These are phyloP conservation scores for Oryzias dopingdopingensis DNA, from an alignment of 2,797 vertebrate species.

Conservation along the genomic window DNA sequence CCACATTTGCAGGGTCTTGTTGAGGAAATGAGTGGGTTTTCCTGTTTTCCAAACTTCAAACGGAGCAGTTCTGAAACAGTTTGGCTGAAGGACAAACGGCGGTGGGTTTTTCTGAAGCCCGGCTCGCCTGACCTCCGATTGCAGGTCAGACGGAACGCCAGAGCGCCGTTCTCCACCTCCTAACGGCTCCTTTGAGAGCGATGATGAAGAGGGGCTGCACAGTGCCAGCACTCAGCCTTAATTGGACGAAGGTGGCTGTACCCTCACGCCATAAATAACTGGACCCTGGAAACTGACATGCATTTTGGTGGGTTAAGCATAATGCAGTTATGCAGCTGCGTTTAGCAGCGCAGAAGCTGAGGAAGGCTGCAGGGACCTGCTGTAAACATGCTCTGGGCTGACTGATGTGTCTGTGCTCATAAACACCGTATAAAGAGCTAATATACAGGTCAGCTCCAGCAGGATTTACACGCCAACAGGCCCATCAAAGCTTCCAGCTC, in stretches of 20 bases:
- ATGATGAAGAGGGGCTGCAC: constrained; percentile 63
- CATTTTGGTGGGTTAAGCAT: constrained; percentile 29
- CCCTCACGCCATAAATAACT: constrained; percentile 69
- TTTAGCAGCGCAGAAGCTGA: constrained; percentile 41
- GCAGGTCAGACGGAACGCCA: constrained; percentile 38
- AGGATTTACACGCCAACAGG: constrained; percentile 49
- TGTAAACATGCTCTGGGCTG: constrained; percentile 67
- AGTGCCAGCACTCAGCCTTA: constrained; percentile 74
- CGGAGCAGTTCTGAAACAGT: constrained; percentile 23
- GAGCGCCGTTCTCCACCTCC: neutral
- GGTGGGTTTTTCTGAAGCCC: constrained; percentile 29
- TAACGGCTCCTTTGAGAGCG: constrained; percentile 26
- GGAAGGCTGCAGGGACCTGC: constrained; percentile 43
- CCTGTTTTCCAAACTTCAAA: constrained; percentile 20
- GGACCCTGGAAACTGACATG: constrained; percentile 19
- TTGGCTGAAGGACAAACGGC: constrained; percentile 32
- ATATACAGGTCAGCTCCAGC: constrained; percentile 61
- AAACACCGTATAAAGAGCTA: constrained; percentile 72
- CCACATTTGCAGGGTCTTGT: neutral
- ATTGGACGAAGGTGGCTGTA: constrained; percentile 72
- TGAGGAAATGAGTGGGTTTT: neutral
- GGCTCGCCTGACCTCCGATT: constrained; percentile 21
- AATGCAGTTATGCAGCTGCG: constrained; percentile 24
- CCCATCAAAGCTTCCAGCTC: constrained; percentile 31
- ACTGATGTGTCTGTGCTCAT: constrained; percentile 72